Conservation (phyloP, 2,797 vertebrate species). For the Sorex maritimensis region DNA sequence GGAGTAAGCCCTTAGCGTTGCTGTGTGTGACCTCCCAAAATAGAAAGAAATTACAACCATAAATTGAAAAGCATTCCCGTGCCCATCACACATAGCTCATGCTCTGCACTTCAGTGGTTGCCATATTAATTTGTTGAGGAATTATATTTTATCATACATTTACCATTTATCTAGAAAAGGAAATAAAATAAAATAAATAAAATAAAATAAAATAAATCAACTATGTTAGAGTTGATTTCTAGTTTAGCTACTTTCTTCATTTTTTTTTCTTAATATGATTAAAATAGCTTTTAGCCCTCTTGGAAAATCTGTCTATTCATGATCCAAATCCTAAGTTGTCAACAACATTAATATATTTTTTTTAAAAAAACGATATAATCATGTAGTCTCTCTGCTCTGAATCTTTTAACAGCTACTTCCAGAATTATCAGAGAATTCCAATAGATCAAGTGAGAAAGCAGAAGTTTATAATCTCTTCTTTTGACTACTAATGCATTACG, state of each 20-base stretch:
- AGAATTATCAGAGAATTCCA: not conserved
- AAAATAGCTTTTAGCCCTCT: not conserved
- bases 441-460: not conserved
- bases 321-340: not conserved
- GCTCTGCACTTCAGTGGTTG: not conserved
- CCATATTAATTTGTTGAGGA: not conserved
- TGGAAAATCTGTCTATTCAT: not conserved
- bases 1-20: too few species aligned
- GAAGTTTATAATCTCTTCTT: constrained; percentile 18
- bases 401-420: not conserved
- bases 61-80: not conserved
- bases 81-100: not conserved
- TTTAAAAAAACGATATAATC: not conserved
- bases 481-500: not conserved
- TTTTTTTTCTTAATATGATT: not conserved
- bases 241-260: not conserved
- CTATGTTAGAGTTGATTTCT: not conserved
- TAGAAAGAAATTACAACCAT: not conserved
- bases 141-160: not conserved
- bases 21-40: not conserved
- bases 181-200: not conserved
- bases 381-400: not conserved
- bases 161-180: not conserved
- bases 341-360: not conserved
- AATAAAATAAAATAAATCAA: not conserved